Evolutionary conservation across 2,888 invertebrate species (phyloP).

Genomic region (Bursaphelenchus okinawaensis): DNA sequence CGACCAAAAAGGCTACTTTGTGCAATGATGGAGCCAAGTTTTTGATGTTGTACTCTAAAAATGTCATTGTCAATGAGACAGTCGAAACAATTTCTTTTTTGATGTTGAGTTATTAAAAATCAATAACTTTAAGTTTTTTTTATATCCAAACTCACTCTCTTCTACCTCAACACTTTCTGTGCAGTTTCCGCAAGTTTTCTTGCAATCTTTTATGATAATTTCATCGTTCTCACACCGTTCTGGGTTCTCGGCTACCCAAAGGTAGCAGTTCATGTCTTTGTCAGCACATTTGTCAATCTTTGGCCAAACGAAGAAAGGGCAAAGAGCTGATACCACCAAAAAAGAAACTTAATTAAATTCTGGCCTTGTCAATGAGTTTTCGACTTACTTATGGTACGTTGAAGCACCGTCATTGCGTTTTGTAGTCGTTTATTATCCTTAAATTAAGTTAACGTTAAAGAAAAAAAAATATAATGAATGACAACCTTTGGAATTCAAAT

Average conservation of each 20-base stretch:
- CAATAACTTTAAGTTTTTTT: not conserved
- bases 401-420: not conserved
- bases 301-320: not conserved
- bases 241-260: slow-evolving; percentile 34
- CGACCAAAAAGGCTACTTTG: slow-evolving; percentile 53
- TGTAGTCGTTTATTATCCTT: too few relatives aligned
- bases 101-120: slow-evolving; percentile 9
- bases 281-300: slow-evolving; percentile 33
- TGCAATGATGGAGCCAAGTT: slow-evolving; percentile 39
- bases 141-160: slow-evolving; percentile 20
- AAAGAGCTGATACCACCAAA: not conserved
- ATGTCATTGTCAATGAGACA: too few relatives aligned
- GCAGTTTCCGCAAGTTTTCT: slow-evolving; percentile 38
- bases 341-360: not conserved
- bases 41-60: slow-evolving; percentile 48
- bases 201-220: slow-evolving; percentile 37
- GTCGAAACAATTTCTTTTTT: slow-evolving; percentile 13
- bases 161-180: slow-evolving; percentile 19
- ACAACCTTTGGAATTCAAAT: too few relatives aligned
- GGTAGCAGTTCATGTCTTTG: slow-evolving; percentile 51
- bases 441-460: too few relatives aligned
- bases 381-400: not conserved
- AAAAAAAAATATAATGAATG: too few relatives aligned
- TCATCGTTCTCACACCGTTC: slow-evolving; percentile 32
- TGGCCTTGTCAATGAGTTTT: not conserved